A percentile compares a stretch with the other conserved stretches of the same genome.
Conservation (phyloP, 2,888 invertebrate species). For the Acleris holmiana region DNA sequence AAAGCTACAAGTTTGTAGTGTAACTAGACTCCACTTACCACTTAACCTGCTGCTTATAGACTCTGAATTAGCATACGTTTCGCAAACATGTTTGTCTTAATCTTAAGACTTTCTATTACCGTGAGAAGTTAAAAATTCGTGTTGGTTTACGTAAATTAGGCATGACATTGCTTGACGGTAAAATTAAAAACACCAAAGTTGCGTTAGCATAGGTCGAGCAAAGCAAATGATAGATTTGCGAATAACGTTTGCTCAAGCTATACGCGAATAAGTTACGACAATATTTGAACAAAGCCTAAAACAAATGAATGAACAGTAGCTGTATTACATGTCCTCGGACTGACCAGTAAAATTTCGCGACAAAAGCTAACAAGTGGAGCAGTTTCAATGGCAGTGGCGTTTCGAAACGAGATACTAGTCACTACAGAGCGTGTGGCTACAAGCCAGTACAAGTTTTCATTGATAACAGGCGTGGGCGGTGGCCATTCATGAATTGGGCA, state of each 20-base stretch:
- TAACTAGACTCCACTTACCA: conserved; percentile 40
- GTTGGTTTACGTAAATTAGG: conserved; percentile 31
- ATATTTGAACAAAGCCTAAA: conserved; percentile 22
- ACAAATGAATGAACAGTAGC: conserved; percentile 28
- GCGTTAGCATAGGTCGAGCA: not conserved
- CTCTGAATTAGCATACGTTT: conserved; percentile 45
- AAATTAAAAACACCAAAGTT: not conserved
- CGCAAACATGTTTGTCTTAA: conserved; percentile 19
- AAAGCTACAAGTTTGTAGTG: conserved; percentile 52
- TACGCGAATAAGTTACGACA: not conserved
- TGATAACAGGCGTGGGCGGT: conserved; percentile 72
- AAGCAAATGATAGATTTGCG: conserved; percentile 12
- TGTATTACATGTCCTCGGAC: not conserved
- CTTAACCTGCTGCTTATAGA: conserved; percentile 43
- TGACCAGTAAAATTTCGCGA: conserved; percentile 24
- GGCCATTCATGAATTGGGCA: conserved; percentile 81
- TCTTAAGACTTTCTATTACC: conserved; percentile 25
- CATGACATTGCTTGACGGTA: conserved; percentile 11
- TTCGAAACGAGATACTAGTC: conserved; percentile 53
- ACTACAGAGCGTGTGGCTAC: conserved; percentile 9
- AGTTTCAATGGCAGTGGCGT: conserved; percentile 62
- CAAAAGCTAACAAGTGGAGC: conserved; percentile 48
- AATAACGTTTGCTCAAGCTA: conserved; percentile 19
- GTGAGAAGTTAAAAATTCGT: not conserved
- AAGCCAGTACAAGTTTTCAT: conserved; percentile 68